Evolutionary conservation across 1,140 invertebrate species (phyloP), one percentile per base, ranked within the genome.

Genomic region (Musca domestica): DNA sequence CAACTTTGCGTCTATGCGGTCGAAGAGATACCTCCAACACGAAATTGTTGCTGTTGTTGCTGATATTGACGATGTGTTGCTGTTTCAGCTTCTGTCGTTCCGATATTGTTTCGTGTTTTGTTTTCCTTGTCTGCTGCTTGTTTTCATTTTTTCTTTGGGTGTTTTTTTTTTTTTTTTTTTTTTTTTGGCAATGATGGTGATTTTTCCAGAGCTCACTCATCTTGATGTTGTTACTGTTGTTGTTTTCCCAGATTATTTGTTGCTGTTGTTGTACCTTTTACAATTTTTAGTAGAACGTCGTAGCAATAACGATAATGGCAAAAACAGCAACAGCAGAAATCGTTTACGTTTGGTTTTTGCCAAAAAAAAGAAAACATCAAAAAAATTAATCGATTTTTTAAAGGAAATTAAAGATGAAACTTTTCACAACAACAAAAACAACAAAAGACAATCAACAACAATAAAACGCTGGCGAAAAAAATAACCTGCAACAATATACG

Each of bases 311-410:
- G 34, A 41, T 41, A 41, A 41, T 41, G 34, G 34, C 34, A 41
- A 41, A 41, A 41, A 41, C 34, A 41, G 34, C 34, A 41, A 41
- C 34, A 41, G 34, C 34, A 41, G 34, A 41, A 41, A 41, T 41
- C 34, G 27, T 56, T 56, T 23, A 54, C 54, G 54, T 56, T 58
- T 58, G 54, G 54, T 58, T 58, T 51, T 51, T 58, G 10, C 34
- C 34, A 41, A 41, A 41, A 41, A 41, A 9, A 41, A 41, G 10
- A 41, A 12, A 41, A 30, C 9, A 30, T n/a, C 3, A 41, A 58
- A 12, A 30, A 58, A 58, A 58, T 58, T 58, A 58, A 58, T 58
- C 54, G 54, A 58, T 58, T 58, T 58, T 56, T 58, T 58, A 58
- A 58, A 58, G 54, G 54, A 58, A 58, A 58, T 58, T 58, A 58